A percentile compares a stretch with the other conserved stretches of the same genome.
Evolutionary conservation across 2,888 invertebrate genomes (phyloP).

Genomic region (Hermodice carunculata): DNA sequence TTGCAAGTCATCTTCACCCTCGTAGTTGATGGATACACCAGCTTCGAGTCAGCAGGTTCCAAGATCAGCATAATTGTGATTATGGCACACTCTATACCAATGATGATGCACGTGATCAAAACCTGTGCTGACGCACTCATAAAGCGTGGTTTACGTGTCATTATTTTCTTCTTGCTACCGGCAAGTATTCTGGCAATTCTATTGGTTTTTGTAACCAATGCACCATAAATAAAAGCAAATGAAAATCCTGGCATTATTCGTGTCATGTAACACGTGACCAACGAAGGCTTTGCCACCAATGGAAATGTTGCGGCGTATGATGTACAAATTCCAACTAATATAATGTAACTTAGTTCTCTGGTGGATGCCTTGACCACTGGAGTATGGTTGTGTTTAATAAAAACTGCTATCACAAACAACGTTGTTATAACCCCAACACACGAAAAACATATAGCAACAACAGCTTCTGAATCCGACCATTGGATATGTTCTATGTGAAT

Average conservation of each 20-base stretch:
- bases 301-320: slow-evolving; percentile 82
- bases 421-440: slow-evolving; percentile 87
- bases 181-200: slow-evolving; percentile 96
- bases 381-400: slow-evolving; percentile 89
- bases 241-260: slow-evolving; percentile 94
- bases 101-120: slow-evolving; percentile 85
- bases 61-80: slow-evolving; percentile 75
- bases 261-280: slow-evolving; percentile 89
- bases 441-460: slow-evolving; percentile 79
- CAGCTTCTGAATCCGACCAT: slow-evolving; percentile 77
- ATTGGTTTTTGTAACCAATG: slow-evolving; percentile 96
- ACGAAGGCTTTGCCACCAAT: slow-evolving; percentile 82
- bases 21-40: slow-evolving; percentile 66
- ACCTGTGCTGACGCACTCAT: slow-evolving; percentile 75
- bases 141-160: slow-evolving; percentile 88
- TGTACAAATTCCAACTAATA: slow-evolving; percentile 74
- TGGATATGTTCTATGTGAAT: slow-evolving; percentile 76
- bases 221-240: slow-evolving; percentile 97
- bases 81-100: slow-evolving; percentile 87
- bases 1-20: slow-evolving; percentile 77
- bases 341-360: slow-evolving; percentile 81
- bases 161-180: slow-evolving; percentile 95
- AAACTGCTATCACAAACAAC: slow-evolving; percentile 82
- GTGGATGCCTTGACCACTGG: slow-evolving; percentile 98
- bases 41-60: slow-evolving; percentile 75